Evolutionary conservation across 2,888 invertebrate species (phyloP).

Genomic region (Penaeus monodon): DNA sequence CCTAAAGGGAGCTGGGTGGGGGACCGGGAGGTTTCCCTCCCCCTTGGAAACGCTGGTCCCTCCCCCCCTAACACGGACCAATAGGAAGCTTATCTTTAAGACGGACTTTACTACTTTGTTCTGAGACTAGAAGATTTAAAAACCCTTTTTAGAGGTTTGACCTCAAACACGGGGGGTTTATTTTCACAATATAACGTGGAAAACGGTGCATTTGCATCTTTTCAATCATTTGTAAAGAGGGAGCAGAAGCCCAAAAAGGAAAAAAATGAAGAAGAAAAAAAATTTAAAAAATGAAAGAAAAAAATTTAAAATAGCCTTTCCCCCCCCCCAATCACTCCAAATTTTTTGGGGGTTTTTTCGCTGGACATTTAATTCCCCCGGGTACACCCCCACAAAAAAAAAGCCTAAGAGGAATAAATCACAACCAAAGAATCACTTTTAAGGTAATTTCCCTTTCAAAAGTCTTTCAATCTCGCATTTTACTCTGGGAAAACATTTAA

Average conservation of each 20-base stretch:
- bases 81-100: constrained; percentile 43
- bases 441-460: constrained; percentile 8
- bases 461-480: constrained; percentile 12
- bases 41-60: constrained; percentile 6
- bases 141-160: constrained; percentile 43
- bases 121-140: constrained; percentile 59
- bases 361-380: constrained; percentile 22
- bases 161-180: constrained; percentile 53
- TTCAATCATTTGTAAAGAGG: constrained; percentile 24
- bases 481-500: constrained; percentile 19
- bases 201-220: constrained; percentile 52
- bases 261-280: too few species aligned
- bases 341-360: constrained; percentile 15
- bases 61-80: constrained; percentile 18
- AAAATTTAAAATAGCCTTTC: too few species aligned
- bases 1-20: constrained; percentile 2
- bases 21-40: not conserved
- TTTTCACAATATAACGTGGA: constrained; percentile 54
- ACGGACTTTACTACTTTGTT: constrained; percentile 51
- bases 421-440: constrained; percentile 37
- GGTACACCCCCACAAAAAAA: constrained; percentile 23
- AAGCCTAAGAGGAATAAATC: constrained; percentile 12
- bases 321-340: constrained; percentile 2
- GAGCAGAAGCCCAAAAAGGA: constrained; percentile 28
- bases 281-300: too few species aligned